Conservation (phyloP, 1,140 invertebrate genomes). For the Coelopa frigida region DNA sequence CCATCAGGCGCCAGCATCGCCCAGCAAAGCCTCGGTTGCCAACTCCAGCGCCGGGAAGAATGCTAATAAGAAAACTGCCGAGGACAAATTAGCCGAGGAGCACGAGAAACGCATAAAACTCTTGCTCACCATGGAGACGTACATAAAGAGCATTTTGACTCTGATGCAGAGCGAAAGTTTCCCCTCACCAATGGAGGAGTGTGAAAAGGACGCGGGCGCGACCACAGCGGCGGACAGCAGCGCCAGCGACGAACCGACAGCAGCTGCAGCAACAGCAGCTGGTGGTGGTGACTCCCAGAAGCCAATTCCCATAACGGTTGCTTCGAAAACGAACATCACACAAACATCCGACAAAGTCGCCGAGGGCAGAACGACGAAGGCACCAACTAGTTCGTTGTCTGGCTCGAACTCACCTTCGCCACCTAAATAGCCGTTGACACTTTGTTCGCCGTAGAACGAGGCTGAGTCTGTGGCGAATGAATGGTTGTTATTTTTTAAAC, state of each 20-base stretch:
- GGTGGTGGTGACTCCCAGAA: constrained; percentile 3
- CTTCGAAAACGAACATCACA: no score
- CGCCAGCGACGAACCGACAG: constrained; percentile 27
- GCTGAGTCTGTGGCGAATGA: background rate
- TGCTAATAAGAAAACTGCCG: constrained; percentile 33
- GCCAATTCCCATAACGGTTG: no score
- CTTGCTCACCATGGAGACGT: constrained; percentile 35
- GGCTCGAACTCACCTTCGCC: no score
- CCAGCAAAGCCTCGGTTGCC: background rate
- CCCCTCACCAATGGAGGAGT: constrained; percentile 6
- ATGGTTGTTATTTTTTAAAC: background rate
- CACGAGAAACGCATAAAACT: constrained; percentile 31
- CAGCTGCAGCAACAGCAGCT: constrained; percentile 15
- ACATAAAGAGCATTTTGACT: constrained; percentile 35
- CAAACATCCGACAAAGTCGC: no score
- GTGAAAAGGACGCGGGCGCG: no score
- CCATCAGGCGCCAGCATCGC: background rate
- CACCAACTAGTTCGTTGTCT: no score
- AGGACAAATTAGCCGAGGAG: constrained; percentile 35
- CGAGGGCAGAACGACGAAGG: no score
- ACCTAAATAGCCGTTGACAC: no score
- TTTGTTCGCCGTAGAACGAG: no score
- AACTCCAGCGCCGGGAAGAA: constrained; percentile 13
- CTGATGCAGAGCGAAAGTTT: constrained; percentile 28
- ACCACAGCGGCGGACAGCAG: background rate